Evolutionary conservation across 2,888 invertebrate genomes (phyloP), one percentile per base, ranked within the genome.

Genomic region (Drosophila histrio): DNA sequence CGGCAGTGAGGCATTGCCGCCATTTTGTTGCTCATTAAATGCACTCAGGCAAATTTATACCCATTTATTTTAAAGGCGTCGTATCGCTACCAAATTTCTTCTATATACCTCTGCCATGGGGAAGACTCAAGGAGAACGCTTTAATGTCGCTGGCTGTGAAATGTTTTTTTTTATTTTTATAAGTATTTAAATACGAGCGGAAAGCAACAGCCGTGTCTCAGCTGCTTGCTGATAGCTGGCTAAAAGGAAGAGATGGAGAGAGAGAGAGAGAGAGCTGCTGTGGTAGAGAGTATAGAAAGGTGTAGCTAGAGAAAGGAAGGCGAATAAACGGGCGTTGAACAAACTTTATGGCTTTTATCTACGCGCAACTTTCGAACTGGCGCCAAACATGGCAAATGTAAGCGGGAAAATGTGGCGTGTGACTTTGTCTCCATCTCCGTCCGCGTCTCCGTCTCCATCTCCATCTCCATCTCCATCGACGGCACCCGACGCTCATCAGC

Each of bases 261-360:
- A 17, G 36, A 7, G 52, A 8, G n/a, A 30, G 8, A 6, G 15
- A 19, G 24, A 22, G 3, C 1, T 6, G 26, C 24, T 24, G 13
- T 9, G 24, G 13, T 15, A 13, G 17, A 44, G 17, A 28, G 28
- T 9, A n/a, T 1, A 19, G 3, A 11, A 8, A 30, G 24, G 43
- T 24, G 32, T 11, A 2, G 5, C 8, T 9, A 21, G 49, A 9
- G 5, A 4, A 5, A 2, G 21, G 21, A 5, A n/a, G 44, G 34
- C 7, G 11, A 15, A 21, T 3, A 11, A 34, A 11, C 13, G 57
- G 59, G 43, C 30, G 58, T 44, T 67, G 68, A 58, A 68, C 64
- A 68, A 85, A 85, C 66, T 82, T 82, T 85, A 82, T 72, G 86
- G 69, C 82, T 82, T 71, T 82, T 82, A 82, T 82, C 82, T 85